Evolutionary conservation across 2,888 invertebrate genomes (phyloP), one percentile per base, ranked within the genome.

Genomic region (Macaria liturata): DNA sequence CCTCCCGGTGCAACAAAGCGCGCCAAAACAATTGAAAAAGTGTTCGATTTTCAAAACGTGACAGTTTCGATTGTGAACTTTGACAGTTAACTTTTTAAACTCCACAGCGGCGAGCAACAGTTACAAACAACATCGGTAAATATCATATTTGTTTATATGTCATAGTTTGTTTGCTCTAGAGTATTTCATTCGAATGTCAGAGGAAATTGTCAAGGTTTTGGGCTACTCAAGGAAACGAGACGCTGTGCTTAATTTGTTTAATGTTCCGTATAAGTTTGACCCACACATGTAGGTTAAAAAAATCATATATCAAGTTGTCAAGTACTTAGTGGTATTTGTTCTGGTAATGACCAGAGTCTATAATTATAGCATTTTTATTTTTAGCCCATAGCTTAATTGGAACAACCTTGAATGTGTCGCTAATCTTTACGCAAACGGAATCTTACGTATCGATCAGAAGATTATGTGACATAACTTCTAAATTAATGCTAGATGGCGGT

Each of bases 361-460:
- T 70, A 68, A 50, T 64, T 68, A 62, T 62, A 62, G 51, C 64
- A 49, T 60, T 69, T 71, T 71, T 75, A 73, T 75, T 67, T 73
- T 72, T 67, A 58, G 60, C 56, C 67, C 60, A 67, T 67, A 71
- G 68, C 62, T 72, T 75, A 80, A 82, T 78, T 80, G 74, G 76
- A 72, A 78, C 80, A 81, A 63, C 85, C 84, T 84, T 83, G 84
- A 74, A 49, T 71, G 34, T 75, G 82, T 81, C 82, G 80, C 83
- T 74, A 81, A 83, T 83, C 78, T 83, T 83, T 81, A 80, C 80
- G 78, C 73, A 81, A 81, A 77, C 73, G 61, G 48, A 56, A 57
- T 65, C 68, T 75, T 69, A 65, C 57, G 72, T 61, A 72, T 68
- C 66, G 69, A 74, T 77, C 70, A 71, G 73, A 71, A n/a, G 69